Evolutionary conservation across 2,797 vertebrate genomes (phyloP), one percentile per base, ranked within the genome.

Genomic region (Microctenopoma lineatum): DNA sequence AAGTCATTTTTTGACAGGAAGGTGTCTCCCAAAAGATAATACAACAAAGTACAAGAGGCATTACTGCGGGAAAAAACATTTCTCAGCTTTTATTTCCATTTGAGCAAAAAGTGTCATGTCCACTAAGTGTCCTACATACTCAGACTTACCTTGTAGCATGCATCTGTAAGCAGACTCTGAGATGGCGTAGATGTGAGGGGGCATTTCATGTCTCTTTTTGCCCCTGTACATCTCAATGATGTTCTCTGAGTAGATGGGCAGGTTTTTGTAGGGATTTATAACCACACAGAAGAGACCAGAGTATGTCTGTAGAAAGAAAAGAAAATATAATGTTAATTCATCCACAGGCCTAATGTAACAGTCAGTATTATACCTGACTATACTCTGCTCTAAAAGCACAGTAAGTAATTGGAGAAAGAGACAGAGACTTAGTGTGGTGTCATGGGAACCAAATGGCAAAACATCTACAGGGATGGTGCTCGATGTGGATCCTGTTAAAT

Each of bases 261-360:
- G 96, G 89, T 99, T 98, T 93, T 98, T 99, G 94, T 99, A 99
- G 56, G 98, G 98, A 75, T 99, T 99, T 88, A 99, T 99, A 73
- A 99, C 98, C 80, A 99, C 98, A 11, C 98, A 99, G 94, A 99
- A 99, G 82, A 99, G 95, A 80, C 98, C 98, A n/a, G 98, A 99
- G 79, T 99, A 99, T 1, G 98, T 99, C 98, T 99, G 84, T 32
- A 65, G 70, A 70, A 58, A 58, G 59, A 84, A 83, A 65, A 71
- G 65, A 79, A 64, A 78, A 77, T 51, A 73, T 7, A 13, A 44
- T 16, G 16, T 65, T 57, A 44, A 59, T 62, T 68, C 41, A 53
- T 62, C 2, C 67, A 52, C 12, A 56, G 4, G 9, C n/a, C 14
- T 47, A 4, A 60, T 26, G 45, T 34, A 14, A 62, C 21, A 27